phyloP scores from a whole-genome alignment of 2,888 invertebrate species.

The Tipula confusa region DNA sequence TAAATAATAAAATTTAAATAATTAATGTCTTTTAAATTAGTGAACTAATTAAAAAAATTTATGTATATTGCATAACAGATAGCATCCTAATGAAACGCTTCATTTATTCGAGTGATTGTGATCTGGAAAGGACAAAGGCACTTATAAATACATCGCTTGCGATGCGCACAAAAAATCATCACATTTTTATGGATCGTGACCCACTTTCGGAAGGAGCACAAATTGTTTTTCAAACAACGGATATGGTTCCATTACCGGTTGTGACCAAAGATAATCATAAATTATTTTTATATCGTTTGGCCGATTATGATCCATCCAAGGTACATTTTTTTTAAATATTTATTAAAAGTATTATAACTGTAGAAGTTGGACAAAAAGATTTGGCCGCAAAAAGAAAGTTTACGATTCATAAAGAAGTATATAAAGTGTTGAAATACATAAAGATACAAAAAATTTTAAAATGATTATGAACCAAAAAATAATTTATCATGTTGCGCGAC shows the following conservation, averaged over 20 bases:
- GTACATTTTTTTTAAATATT: no score
- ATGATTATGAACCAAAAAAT: not conserved
- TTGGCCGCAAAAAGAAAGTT: not conserved
- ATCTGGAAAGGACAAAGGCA: slow-evolving; percentile 56
- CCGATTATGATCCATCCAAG: slow-evolving; percentile 58
- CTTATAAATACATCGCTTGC: slow-evolving; percentile 57
- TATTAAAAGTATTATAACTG: not conserved
- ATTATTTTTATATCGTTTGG: slow-evolving; percentile 61
- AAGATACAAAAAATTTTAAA: not conserved
- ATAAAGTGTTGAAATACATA: not conserved
- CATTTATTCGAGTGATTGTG: slow-evolving; percentile 54
- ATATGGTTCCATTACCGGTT: slow-evolving; percentile 63
- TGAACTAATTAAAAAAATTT: no score
- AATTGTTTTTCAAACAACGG: slow-evolving; percentile 50
- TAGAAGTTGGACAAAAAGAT: not conserved
- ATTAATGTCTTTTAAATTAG: slow-evolving; percentile 35
- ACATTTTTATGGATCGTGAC: slow-evolving; percentile 59
- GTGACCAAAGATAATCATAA: slow-evolving; percentile 63
- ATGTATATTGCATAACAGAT: slow-evolving; percentile 52
- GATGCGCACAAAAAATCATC: slow-evolving; percentile 56
- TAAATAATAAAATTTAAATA: slow-evolving; percentile 46
- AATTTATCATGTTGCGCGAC: not conserved
- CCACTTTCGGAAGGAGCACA: slow-evolving; percentile 54
- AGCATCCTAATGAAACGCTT: slow-evolving; percentile 56
- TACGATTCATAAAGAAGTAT: not conserved